Evolutionary conservation across 2,888 invertebrate genomes (phyloP).

Genomic region (Sarcophaga caerulescens): DNA sequence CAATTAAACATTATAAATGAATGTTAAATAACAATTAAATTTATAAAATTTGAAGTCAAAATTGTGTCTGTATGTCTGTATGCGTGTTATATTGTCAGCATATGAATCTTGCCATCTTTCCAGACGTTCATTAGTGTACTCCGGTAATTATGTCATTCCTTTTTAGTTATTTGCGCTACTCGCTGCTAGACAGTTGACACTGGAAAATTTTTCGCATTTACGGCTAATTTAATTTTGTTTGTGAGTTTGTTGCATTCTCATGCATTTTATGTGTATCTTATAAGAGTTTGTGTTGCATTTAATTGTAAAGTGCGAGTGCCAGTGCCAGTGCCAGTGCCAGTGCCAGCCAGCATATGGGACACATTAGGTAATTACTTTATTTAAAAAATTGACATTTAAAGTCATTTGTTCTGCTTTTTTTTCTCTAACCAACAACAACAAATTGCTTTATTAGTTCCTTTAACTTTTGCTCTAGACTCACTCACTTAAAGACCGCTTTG

Average conservation of each 20-base stretch:
- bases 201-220: slow-evolving; percentile 53
- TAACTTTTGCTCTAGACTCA: no score
- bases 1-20: background rate
- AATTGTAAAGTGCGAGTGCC: no score
- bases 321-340: no score
- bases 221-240: slow-evolving; percentile 46
- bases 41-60: no score
- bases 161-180: background rate
- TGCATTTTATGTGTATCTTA: background rate
- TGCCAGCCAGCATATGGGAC: slow-evolving; percentile 40
- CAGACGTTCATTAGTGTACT: slow-evolving; percentile 42
- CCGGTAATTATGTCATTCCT: slow-evolving; percentile 34
- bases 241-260: background rate
- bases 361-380: slow-evolving; percentile 57
- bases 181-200: slow-evolving; percentile 15
- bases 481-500: slow-evolving; percentile 19
- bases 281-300: background rate
- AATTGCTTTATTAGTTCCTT: slow-evolving; percentile 58
- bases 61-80: background rate
- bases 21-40: no score
- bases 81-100: background rate
- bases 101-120: background rate
- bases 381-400: slow-evolving; percentile 65
- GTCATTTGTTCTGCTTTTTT: slow-evolving; percentile 54
- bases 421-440: slow-evolving; percentile 35